These are phyloP conservation scores for Eueremaeus valkanovi DNA, from an alignment of 2,888 invertebrate genomes.

Conservation along the genomic window DNA sequence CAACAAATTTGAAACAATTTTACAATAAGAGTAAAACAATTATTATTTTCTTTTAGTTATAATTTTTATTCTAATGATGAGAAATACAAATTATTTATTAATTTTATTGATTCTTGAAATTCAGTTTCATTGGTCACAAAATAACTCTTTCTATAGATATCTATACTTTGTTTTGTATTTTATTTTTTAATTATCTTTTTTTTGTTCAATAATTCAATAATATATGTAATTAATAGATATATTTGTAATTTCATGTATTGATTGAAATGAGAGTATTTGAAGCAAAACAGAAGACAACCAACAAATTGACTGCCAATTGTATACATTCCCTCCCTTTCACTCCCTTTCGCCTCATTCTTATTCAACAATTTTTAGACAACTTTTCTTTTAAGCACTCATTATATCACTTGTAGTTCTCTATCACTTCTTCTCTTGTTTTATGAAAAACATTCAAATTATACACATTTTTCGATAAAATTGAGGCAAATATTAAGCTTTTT, in stretches of 20 bases:
- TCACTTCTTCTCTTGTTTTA: not conserved
- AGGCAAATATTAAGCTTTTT: not conserved
- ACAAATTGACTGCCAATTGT: constrained; percentile 31
- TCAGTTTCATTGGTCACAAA: not conserved
- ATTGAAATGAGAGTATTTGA: not conserved
- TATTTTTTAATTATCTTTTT: too few relatives aligned
- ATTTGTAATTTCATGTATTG: not conserved
- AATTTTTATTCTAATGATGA: too few relatives aligned
- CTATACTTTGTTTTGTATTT: too few relatives aligned
- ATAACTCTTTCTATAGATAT: too few relatives aligned
- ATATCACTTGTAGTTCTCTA: too few relatives aligned
- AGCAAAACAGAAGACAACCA: not conserved
- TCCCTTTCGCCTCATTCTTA: constrained; percentile 1
- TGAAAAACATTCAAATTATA: not conserved
- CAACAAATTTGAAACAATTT: not conserved
- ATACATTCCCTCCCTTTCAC: not conserved
- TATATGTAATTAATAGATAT: not conserved
- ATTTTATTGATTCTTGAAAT: too few relatives aligned
- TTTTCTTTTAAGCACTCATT: not conserved
- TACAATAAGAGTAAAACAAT: not conserved
- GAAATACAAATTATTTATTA: too few relatives aligned
- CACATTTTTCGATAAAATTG: not conserved
- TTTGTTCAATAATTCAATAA: too few relatives aligned
- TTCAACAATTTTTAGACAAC: not conserved
- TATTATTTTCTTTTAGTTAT: too few relatives aligned